These are phyloP conservation scores for Cephus pulcher DNA, from an alignment of 2,888 invertebrate species.

Conservation along the genomic window DNA sequence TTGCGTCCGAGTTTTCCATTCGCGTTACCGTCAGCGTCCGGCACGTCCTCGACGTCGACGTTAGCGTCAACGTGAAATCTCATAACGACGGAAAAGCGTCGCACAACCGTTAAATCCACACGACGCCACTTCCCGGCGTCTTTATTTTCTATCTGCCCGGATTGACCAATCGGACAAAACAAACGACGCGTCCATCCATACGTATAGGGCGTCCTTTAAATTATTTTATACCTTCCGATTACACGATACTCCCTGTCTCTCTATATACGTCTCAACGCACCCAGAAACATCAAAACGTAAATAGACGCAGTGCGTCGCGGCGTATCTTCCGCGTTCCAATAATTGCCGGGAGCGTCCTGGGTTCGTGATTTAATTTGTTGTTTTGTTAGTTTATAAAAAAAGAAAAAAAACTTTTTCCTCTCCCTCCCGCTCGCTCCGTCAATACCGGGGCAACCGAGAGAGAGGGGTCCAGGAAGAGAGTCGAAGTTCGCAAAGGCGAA, in stretches of 20 bases:
- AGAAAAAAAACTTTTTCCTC: neutral
- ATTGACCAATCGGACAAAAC: no score
- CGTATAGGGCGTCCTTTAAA: no score
- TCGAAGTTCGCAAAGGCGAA: neutral
- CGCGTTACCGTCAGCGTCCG: slow-evolving; percentile 45
- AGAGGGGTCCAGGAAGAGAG: neutral
- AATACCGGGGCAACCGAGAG: no score
- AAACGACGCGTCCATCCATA: no score
- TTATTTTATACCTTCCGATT: no score
- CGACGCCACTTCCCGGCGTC: slow-evolving; percentile 17
- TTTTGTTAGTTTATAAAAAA: neutral
- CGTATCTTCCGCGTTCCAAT: slow-evolving; percentile 55
- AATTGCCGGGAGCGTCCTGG: slow-evolving; percentile 43
- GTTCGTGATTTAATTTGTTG: slow-evolving; percentile 13
- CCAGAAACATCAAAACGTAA: slow-evolving; percentile 41
- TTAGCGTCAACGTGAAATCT: neutral
- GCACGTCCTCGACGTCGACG: neutral
- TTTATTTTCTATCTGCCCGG: no score
- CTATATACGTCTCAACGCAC: no score
- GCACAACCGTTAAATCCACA: slow-evolving; percentile 20
- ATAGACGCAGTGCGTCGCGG: slow-evolving; percentile 42
- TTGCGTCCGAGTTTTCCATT: slow-evolving; percentile 52
- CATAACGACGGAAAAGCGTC: slow-evolving; percentile 8
- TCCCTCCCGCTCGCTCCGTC: neutral
- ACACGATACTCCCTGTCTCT: no score